phyloP scores from a whole-genome alignment of 2,888 invertebrate genomes.

The Dysmachus trigonus region DNA sequence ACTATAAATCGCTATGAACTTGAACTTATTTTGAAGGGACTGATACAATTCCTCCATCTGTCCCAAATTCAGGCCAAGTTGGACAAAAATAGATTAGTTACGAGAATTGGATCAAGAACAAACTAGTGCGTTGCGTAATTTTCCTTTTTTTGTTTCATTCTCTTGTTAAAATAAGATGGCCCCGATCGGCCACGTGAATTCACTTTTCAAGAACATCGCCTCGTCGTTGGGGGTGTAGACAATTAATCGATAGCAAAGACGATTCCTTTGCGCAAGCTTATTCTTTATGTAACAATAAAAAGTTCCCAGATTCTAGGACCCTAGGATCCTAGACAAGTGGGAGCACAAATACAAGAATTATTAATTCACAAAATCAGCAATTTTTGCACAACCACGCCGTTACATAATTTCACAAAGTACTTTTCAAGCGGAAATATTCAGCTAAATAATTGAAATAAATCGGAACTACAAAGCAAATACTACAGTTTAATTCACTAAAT shows the following conservation, averaged over 20 bases:
- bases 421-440: not conserved
- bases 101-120: not conserved
- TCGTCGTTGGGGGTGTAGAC: not conserved
- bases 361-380: not conserved
- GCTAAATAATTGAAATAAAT: not conserved
- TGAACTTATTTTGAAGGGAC: constrained; percentile 5
- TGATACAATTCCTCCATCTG: not conserved
- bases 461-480: not conserved
- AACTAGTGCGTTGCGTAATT: not conserved
- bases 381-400: constrained; percentile 10
- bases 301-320: not conserved
- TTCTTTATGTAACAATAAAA: not conserved
- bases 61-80: not conserved
- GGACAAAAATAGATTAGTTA: not conserved
- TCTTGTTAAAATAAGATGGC: not conserved
- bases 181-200: constrained; percentile 13
- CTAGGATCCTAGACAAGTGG: not conserved
- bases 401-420: constrained; percentile 15
- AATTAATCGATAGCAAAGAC: not conserved
- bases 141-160: not conserved
- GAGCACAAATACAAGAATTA: not conserved
- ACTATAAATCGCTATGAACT: not conserved
- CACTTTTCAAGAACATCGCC: not conserved
- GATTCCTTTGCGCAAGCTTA: constrained; percentile 5
- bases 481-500: not conserved